A percentile compares a stretch with the other conserved stretches of the same genome.
Evolutionary conservation across 2,888 invertebrate genomes (phyloP).

Genomic region (Dyspetes luteomarginatus): DNA sequence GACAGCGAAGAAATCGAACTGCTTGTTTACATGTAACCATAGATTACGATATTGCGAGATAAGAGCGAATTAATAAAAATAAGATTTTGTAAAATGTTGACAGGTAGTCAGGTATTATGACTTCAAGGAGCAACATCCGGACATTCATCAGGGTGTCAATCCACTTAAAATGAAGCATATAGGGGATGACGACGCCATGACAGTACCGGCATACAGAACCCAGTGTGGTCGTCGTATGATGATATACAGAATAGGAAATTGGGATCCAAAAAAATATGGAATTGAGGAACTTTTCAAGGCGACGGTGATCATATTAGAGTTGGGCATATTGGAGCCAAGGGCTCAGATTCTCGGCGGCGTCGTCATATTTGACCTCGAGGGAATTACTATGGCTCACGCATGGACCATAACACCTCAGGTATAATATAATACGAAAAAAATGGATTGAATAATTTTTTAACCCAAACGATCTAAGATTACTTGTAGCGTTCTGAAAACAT

Average conservation of each 20-base stretch:
- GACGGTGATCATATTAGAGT: conserved; percentile 88
- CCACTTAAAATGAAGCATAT: conserved; percentile 87
- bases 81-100: conserved; percentile 36
- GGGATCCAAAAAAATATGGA: conserved; percentile 88
- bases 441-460: too few relatives aligned
- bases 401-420: conserved; percentile 89
- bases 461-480: too few relatives aligned
- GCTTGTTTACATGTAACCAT: background rate
- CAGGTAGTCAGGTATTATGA: conserved; percentile 90
- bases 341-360: conserved; percentile 91
- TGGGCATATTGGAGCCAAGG: conserved; percentile 90
- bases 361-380: conserved; percentile 90
- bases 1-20: background rate
- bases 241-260: conserved; percentile 90
- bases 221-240: conserved; percentile 90
- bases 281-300: conserved; percentile 90
- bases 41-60: too few relatives aligned
- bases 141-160: conserved; percentile 88
- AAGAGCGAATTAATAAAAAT: background rate
- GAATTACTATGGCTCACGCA: conserved; percentile 89
- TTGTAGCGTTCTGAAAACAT: too few relatives aligned
- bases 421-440: too few relatives aligned
- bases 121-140: conserved; percentile 90
- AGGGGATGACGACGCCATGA: conserved; percentile 88
- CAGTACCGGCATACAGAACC: conserved; percentile 91